Evolutionary conservation across 2,797 vertebrate species (phyloP).

Genomic region (Acanthornis magna): DNA sequence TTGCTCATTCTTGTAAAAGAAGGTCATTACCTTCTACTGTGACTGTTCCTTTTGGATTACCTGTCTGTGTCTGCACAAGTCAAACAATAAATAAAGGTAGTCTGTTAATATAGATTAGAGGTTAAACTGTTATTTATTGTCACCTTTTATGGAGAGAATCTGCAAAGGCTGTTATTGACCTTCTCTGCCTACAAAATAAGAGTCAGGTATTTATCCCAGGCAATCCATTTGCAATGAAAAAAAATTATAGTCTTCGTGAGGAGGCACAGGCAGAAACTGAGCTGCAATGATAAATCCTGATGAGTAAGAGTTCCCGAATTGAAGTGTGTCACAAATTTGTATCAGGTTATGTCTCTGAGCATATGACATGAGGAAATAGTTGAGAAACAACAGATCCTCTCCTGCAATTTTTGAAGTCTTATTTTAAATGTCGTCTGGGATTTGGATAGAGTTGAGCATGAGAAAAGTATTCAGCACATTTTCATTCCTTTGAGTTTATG

Average conservation of each 20-base stretch:
- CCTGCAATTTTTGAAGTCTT: neutral
- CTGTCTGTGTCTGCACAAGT: conserved; percentile 7
- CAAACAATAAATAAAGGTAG: conserved; percentile 29
- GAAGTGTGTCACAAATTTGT: neutral
- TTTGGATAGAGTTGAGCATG: neutral
- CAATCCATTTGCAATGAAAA: conserved; percentile 1
- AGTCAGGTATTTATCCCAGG: conserved; percentile 1
- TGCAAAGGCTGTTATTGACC: neutral
- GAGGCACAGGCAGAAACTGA: neutral
- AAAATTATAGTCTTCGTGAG: neutral
- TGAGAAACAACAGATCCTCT: neutral
- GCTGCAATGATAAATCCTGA: neutral
- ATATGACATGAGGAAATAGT: neutral
- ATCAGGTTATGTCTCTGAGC: neutral
- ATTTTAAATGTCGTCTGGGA: fast-evolving
- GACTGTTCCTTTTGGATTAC: conserved; percentile 24
- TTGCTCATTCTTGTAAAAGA: conserved; percentile 71
- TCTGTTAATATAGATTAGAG: conserved; percentile 40
- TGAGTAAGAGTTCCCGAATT: neutral
- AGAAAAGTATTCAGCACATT: neutral
- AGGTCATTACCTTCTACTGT: conserved; percentile 68
- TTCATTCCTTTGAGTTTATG: neutral
- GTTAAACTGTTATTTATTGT: conserved; percentile 31
- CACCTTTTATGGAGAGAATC: conserved; percentile 7
- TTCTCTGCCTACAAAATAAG: conserved; percentile 8